These are phyloP conservation scores for Pseudomyrmex pallidus DNA, from an alignment of 1,140 invertebrate species.

Conservation along the genomic window DNA sequence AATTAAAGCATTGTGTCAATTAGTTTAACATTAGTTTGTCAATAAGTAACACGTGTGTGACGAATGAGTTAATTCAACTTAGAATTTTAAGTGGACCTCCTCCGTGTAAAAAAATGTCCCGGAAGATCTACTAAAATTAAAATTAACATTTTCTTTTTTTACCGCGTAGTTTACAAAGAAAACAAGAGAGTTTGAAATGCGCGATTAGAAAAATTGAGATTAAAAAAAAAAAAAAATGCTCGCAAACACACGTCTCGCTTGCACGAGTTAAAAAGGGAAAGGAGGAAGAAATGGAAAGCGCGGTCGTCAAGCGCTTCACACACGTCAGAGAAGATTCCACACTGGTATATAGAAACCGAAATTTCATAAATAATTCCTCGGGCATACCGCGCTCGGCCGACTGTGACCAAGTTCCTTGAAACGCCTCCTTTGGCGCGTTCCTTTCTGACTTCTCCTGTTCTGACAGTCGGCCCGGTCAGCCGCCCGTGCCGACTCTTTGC, in stretches of 20 bases:
- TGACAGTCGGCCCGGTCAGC: neutral
- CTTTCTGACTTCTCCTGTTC: neutral
- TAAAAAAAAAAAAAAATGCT: neutral
- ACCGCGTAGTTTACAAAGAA: neutral
- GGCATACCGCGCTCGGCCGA: conserved; percentile 40
- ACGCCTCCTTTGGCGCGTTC: conserved; percentile 15
- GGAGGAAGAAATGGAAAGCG: conserved; percentile 73
- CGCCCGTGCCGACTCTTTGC: neutral
- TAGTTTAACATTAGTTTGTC: too few species aligned
- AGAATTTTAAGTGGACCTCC: too few species aligned
- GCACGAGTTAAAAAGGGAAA: conserved; percentile 54
- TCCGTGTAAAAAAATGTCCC: too few species aligned
- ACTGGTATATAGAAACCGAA: conserved; percentile 72
- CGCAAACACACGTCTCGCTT: neutral
- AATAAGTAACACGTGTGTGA: too few species aligned
- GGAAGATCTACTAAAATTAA: too few species aligned
- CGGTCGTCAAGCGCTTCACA: neutral
- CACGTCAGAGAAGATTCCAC: conserved; percentile 66
- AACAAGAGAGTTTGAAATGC: neutral
- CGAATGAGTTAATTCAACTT: too few species aligned
- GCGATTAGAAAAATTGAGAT: neutral
- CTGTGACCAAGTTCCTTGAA: conserved; percentile 65
- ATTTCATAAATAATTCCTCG: conserved; percentile 77
- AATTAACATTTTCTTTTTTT: neutral
- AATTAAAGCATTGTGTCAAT: too few species aligned